Evolutionary conservation across 2,113 vertebrate genomes (phyloP), one percentile per base, ranked within the genome.

Genomic region (Scomber japonicus): DNA sequence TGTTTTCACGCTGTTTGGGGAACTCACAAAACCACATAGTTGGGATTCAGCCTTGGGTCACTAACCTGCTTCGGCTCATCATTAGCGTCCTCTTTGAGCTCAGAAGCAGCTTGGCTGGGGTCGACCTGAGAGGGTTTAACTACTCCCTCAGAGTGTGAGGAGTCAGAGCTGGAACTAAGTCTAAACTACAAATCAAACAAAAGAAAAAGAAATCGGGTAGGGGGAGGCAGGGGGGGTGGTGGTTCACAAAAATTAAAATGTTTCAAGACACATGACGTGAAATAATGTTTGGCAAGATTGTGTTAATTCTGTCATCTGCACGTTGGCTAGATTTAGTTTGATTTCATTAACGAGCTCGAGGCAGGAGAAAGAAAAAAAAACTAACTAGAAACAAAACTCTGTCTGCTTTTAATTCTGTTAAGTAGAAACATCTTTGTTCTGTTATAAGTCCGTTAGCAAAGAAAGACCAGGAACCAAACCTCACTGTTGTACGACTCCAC

Each of bases 31-130:
- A 24, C 5, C 65, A 27, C 78, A 60, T 50, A 49, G 17, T 63
- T 64, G 12, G 30, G 51, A 59, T 77, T 27, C 59, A 67, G 62
- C 71, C 66, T 53, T 30, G 9, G 72, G 57, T 72, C 70, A 78
- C 87, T 16, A 48, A 89, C 88, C 89, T 88, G 73, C 30, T 66
- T 10, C 9, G n/a, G 64, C 24, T 79, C 81, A 13, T 80, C 40
- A 2, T 7, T 16, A 9, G 3, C 31, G 7, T 35, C 31, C 4
- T 35, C 31, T 6, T 35, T 35, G 31, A 35, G 35, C 8, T 80
- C 75, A 1, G 50, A 1, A 40, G 60, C n/a, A 2, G 73, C 55
- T 15, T 1, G 63, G 14, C 15, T 0, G 27, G 63, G 40, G 10
- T 80, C 56, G 3, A n/a, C 75, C 16, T 17, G 15, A 14, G 48